A percentile compares a stretch with the other conserved stretches of the same genome.
Conservation (phyloP, 1,140 invertebrate genomes). For the Saxidomus purpurata region DNA sequence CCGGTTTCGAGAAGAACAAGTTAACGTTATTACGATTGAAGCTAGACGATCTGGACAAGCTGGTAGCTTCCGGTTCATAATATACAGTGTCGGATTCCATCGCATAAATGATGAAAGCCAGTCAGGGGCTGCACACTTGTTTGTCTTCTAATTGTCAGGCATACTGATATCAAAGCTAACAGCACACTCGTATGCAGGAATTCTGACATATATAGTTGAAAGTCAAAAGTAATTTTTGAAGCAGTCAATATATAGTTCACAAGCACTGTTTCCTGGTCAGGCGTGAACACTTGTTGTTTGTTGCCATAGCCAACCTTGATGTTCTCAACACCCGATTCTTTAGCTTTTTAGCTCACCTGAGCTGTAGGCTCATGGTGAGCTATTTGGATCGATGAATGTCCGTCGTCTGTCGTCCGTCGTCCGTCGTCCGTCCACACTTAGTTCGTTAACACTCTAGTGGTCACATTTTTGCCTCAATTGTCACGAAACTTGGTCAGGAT, state of each 20-base stretch:
- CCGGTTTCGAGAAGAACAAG: constrained; percentile 72
- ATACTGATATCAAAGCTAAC: constrained; percentile 79
- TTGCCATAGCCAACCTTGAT: neutral
- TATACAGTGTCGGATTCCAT: constrained; percentile 85
- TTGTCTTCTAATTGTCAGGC: constrained; percentile 31
- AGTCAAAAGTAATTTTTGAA: constrained; percentile 53
- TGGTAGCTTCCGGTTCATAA: constrained; percentile 86
- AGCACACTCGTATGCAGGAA: constrained; percentile 85
- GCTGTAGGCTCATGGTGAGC: too few relatives aligned
- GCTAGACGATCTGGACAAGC: constrained; percentile 86
- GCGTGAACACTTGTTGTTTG: neutral
- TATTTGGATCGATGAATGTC: too few relatives aligned
- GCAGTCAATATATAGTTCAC: neutral
- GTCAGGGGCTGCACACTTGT: constrained; percentile 84
- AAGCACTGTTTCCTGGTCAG: neutral
- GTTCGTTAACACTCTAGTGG: too few relatives aligned
- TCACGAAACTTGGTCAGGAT: too few relatives aligned
- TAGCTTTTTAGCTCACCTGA: too few relatives aligned
- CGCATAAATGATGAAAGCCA: constrained; percentile 87
- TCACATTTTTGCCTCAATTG: too few relatives aligned
- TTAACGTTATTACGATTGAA: constrained; percentile 86
- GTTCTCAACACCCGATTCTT: neutral
- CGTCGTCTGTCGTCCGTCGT: too few relatives aligned
- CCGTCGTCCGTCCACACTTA: too few relatives aligned
- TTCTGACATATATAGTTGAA: constrained; percentile 81